Percentiles rank a stretch among this genome's conserved stretches.
Evolutionary conservation across 2,797 vertebrate genomes (phyloP).

Genomic region (Mormyrus proboscirostris): DNA sequence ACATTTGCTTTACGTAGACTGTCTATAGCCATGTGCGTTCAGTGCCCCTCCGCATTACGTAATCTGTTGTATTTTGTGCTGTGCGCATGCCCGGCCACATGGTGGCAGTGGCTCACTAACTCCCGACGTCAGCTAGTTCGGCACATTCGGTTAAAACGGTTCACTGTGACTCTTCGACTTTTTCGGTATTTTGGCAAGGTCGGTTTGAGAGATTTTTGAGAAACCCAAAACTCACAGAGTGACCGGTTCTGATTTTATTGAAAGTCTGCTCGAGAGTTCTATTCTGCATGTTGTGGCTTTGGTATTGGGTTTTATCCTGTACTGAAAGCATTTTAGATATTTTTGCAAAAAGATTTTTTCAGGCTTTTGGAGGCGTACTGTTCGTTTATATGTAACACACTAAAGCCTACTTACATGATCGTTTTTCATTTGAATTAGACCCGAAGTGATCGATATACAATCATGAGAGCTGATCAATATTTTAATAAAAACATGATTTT

Average conservation of each 20-base stretch:
- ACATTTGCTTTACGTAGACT: neutral
- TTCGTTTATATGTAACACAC: neutral
- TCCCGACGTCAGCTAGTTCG: neutral
- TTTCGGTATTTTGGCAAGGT: neutral
- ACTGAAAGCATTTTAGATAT: too few species aligned
- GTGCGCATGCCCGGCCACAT: neutral
- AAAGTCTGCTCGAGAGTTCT: neutral
- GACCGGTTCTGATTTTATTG: neutral
- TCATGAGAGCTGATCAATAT: neutral
- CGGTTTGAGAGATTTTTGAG: neutral
- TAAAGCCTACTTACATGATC: neutral
- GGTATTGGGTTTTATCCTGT: too few species aligned
- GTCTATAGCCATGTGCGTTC: neutral
- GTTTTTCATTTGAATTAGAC: neutral
- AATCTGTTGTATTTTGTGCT: neutral
- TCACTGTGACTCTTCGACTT: neutral
- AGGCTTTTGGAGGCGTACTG: neutral
- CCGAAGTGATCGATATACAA: neutral
- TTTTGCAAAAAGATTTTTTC: neutral
- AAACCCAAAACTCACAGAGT: neutral
- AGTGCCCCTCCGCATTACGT: neutral
- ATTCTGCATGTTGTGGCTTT: too few species aligned
- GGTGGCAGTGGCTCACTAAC: neutral
- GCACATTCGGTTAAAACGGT: neutral
- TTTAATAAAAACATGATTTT: neutral